Evolutionary conservation across 2,797 vertebrate species (phyloP), one percentile per base, ranked within the genome.

Genomic region (Melopsittacus undulatus): DNA sequence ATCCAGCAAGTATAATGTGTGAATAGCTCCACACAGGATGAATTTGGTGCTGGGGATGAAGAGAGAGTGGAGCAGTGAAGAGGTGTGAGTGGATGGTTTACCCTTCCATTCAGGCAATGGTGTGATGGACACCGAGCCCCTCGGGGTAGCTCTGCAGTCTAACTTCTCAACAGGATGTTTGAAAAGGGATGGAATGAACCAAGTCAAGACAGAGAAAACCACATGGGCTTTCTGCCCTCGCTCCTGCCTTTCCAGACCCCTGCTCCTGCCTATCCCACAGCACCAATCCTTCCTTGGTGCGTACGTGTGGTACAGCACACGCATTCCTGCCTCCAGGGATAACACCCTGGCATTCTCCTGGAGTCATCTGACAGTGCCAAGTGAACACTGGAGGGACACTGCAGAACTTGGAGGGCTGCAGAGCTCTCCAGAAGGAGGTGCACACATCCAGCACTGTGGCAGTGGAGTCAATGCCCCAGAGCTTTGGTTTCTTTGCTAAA

Each of bases 1-100:
- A 52, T 59, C 43, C 66, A 56, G 67, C 21, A 34, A 49, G 42
- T 0, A 1, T 26, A 32, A 49, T 0, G 0, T 3, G 2, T 42
- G 12, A 72, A 21, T 27, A 52, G 42, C 43, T 74, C 72, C 2
- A 2, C 1, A 5, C 20, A 38, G 38, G 63, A 56, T 40, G 67
- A 57, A 34, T 0, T 10, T 38, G 16, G 26, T 45, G 45, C 34
- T 59, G 27, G 27, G 74, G 49, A 27, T 17, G 32, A 83, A 83
- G 32, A 72, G 36, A 16, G 52, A 30, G 79, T 79, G 52, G 24
- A 74, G 40, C 61, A 45, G 11, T 2, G n/a, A 83, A 32, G 36
- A 52, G 73, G 24, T 51, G 56, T 8, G 24, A 86, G 51, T 12
- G 7, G 7, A 12, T 13, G 13, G 27, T 57, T 86, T 75, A 29